Evolutionary conservation across 1,140 invertebrate species (phyloP), one percentile per base, ranked within the genome.

Genomic region (Brachionus manjavacas): DNA sequence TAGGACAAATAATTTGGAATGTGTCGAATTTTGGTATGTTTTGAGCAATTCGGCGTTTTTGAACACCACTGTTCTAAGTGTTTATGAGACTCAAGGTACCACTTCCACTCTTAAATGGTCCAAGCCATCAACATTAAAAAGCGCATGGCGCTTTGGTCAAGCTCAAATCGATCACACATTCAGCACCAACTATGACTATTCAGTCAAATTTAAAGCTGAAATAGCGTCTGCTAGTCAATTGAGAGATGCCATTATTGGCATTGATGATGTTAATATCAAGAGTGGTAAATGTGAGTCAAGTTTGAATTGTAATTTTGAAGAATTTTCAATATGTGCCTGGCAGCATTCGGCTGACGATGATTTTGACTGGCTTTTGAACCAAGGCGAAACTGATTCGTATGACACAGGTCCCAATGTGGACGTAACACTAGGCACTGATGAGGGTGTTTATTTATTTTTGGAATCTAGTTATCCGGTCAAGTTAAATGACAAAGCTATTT

Each of bases 391-490:
- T 11, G 14, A 31, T 39, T 85, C 86, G 1, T 9, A 1, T 9
- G 72, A 79, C n/a, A 88, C 87, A 39, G 87, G 87, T 4, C 87
- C 87, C 23, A 78, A 66, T n/a, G 85, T 84, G 23, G 83, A 84
- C 25, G 41, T 28, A 25, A 84, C 83, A 11, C 9, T 25, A n/a
- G 60, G 60, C 14, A 68, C 68, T 16, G 83, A 52, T 84, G 55
- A 88, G 93, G 94, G 94, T 28, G 91, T 93, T 87, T 95, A 94
- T 87, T 91, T 94, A 88, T 94, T 93, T 87, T 93, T 94, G 60
- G 94, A 94, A 86, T 92, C 93, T 43, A 92, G 93, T 0, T 85
- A 83, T 0, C 92, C 93, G 0, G 88, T 92, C 39, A 87, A 90
- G 52, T 87, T 89, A 11, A 93, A 94, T 86, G 93, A 94, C 84